Conservation (phyloP, 2,113 vertebrate species). For the Brachirus orientalis region DNA sequence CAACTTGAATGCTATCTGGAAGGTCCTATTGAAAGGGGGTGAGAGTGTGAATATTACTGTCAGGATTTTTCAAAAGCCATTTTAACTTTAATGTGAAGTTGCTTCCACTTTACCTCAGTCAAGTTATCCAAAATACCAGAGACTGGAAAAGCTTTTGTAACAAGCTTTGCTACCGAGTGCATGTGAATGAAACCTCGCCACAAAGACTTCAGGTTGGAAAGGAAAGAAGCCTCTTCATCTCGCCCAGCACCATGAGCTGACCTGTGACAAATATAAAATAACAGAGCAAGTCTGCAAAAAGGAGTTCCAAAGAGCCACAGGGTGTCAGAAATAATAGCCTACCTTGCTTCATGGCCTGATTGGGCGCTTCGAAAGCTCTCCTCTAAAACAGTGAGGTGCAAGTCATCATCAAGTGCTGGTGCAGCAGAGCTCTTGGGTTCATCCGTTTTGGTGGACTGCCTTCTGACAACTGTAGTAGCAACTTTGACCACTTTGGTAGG, state of each 20-base stretch:
- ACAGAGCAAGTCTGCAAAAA: background rate
- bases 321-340: background rate
- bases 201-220: conserved; percentile 87
- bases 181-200: conserved; percentile 98
- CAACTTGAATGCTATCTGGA: conserved; percentile 95
- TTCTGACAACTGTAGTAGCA: conserved; percentile 89
- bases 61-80: background rate
- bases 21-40: conserved; percentile 84
- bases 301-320: background rate
- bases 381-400: conserved; percentile 88
- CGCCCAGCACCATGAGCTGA: conserved; percentile 67
- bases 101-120: conserved; percentile 85
- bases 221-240: conserved; percentile 91
- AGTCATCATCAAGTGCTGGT: conserved; percentile 80
- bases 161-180: conserved; percentile 94
- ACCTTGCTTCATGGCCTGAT: conserved; percentile 76
- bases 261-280: conserved; percentile 50
- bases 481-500: conserved; percentile 93
- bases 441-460: conserved; percentile 88
- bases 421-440: conserved; percentile 84
- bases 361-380: conserved; percentile 87
- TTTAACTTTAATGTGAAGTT: background rate
- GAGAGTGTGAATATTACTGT: background rate
- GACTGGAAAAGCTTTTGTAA: conserved; percentile 95
- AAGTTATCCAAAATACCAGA: conserved; percentile 93